These are phyloP conservation scores for Strigamia crassipes DNA, from an alignment of 2,888 invertebrate species.

Conservation along the genomic window DNA sequence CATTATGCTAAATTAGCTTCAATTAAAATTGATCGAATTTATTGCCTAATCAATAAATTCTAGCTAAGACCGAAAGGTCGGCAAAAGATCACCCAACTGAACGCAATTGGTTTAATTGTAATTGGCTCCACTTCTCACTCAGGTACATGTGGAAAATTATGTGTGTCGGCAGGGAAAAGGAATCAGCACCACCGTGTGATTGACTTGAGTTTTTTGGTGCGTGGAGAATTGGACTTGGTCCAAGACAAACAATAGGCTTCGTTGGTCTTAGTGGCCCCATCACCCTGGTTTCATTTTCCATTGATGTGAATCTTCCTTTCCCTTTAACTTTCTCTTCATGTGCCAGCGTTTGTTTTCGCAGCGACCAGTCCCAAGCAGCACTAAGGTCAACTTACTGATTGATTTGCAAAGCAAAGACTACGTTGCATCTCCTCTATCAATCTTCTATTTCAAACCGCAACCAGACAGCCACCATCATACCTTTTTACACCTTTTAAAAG, in stretches of 20 bases:
- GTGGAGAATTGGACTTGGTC: conserved; percentile 1
- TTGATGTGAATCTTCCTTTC: conserved; percentile 12
- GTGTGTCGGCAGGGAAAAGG: not conserved
- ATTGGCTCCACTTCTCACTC: not conserved
- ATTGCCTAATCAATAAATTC: not conserved
- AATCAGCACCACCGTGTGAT: not conserved
- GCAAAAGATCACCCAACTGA: not conserved
- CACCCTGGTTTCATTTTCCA: conserved; percentile 17
- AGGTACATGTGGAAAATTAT: not conserved
- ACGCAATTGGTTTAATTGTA: not conserved
- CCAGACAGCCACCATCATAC: not conserved
- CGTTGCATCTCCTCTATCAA: not conserved
- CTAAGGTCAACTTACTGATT: not conserved
- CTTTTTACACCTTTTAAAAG: not conserved
- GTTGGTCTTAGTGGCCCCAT: conserved; percentile 21
- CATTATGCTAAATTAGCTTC: not conserved
- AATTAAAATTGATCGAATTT: not conserved
- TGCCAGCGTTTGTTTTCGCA: conserved; percentile 7
- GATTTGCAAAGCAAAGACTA: not conserved
- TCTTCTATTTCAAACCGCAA: not conserved
- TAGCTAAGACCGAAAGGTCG: not conserved
- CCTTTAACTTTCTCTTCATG: conserved; percentile 4
- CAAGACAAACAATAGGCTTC: conserved; percentile 21
- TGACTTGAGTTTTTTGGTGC: conserved; percentile 5
- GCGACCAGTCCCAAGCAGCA: not conserved